Conservation (phyloP, 2,888 invertebrate genomes). For the Phalera bucephala region DNA sequence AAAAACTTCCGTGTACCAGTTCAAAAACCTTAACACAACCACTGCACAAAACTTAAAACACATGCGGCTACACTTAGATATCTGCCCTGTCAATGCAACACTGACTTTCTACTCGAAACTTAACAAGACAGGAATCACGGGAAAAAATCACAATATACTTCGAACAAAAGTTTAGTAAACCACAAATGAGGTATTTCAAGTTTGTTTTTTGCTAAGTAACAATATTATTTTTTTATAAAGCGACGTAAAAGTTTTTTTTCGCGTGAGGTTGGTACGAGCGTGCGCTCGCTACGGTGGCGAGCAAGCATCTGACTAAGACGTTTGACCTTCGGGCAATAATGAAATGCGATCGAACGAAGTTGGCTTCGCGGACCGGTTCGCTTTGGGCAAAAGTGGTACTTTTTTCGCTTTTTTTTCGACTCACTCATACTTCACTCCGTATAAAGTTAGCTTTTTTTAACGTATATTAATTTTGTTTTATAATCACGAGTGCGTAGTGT, state of each 20-base stretch:
- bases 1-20: constrained; percentile 45
- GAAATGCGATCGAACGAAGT: constrained; percentile 67
- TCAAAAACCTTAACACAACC: constrained; percentile 50
- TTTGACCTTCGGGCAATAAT: constrained; percentile 69
- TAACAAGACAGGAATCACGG: constrained; percentile 15
- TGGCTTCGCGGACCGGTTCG: constrained; percentile 64
- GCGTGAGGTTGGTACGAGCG: constrained; percentile 29
- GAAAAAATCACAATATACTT: background rate
- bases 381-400: constrained; percentile 73
- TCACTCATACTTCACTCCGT: constrained; percentile 42
- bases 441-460: constrained; percentile 24
- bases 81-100: constrained; percentile 51
- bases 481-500: too few species aligned
- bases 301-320: constrained; percentile 49
- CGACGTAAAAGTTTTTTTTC: constrained; percentile 54
- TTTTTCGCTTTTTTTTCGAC: constrained; percentile 46
- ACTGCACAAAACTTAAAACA: constrained; percentile 55
- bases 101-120: constrained; percentile 54
- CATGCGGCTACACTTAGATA: constrained; percentile 47
- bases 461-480: background rate
- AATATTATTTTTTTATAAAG: constrained; percentile 39
- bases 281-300: constrained; percentile 31
- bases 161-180: background rate
- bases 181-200: background rate
- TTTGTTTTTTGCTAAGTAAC: constrained; percentile 35